A percentile compares a stretch with the other conserved stretches of the same genome.
Evolutionary conservation across 1,140 invertebrate genomes (phyloP).

Genomic region (Galleria mellonella): DNA sequence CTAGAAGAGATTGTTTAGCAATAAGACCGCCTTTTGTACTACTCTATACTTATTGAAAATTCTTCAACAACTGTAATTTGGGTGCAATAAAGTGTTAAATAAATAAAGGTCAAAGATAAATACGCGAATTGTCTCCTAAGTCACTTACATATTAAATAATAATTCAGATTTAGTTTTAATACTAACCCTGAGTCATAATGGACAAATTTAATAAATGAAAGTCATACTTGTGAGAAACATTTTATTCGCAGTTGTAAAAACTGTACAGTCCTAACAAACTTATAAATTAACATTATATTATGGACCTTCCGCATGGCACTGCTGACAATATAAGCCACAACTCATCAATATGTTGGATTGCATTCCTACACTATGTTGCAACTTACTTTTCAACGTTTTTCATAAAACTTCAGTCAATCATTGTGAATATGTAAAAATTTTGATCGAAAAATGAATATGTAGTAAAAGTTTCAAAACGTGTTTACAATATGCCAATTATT

Average conservation of each 20-base stretch:
- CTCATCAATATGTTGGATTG: slow-evolving; percentile 22
- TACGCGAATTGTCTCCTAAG: too few relatives aligned
- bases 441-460: not conserved
- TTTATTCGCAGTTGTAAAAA: slow-evolving; percentile 73
- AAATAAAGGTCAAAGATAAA: too few relatives aligned
- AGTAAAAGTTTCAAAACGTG: too few relatives aligned
- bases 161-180: too few relatives aligned
- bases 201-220: slow-evolving; percentile 24
- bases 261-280: slow-evolving; percentile 73
- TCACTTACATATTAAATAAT: too few relatives aligned
- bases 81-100: too few relatives aligned
- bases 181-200: too few relatives aligned
- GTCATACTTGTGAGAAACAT: slow-evolving; percentile 55
- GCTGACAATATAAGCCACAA: slow-evolving; percentile 59
- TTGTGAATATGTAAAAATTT: slow-evolving; percentile 2
- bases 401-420: slow-evolving; percentile 30
- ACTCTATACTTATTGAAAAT: too few relatives aligned
- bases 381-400: slow-evolving; percentile 21
- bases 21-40: too few relatives aligned
- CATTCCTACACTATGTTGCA: slow-evolving; percentile 21
- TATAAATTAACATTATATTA: slow-evolving; percentile 69
- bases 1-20: too few relatives aligned
- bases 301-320: slow-evolving; percentile 70
- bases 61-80: too few relatives aligned
- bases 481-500: too few relatives aligned